These are phyloP conservation scores for Lota lota DNA, from an alignment of 2,113 vertebrate genomes.

Conservation along the genomic window DNA sequence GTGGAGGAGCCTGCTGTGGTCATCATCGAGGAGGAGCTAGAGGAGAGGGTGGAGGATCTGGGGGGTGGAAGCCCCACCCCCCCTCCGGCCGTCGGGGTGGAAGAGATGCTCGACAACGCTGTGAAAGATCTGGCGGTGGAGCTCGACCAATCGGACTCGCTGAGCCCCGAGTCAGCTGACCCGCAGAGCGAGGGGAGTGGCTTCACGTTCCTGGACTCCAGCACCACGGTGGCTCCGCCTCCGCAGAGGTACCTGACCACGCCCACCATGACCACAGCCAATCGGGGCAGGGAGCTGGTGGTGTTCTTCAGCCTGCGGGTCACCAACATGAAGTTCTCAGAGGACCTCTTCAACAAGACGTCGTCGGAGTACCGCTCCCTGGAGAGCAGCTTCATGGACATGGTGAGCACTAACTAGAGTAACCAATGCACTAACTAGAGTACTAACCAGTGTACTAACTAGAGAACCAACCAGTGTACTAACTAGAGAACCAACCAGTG, in stretches of 20 bases:
- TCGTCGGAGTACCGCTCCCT: slow-evolving; percentile 81
- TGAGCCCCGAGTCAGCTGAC: slow-evolving; percentile 42
- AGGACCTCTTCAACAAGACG: slow-evolving; percentile 88
- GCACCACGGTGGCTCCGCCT: slow-evolving; percentile 60
- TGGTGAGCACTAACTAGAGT: slow-evolving; percentile 76
- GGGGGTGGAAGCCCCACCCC: slow-evolving; percentile 1
- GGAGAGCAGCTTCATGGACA: slow-evolving; percentile 81
- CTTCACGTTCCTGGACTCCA: slow-evolving; percentile 23
- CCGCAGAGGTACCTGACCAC: slow-evolving; percentile 77
- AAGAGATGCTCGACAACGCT: background rate
- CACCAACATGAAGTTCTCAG: slow-evolving; percentile 88
- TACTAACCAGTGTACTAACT: too few species aligned
- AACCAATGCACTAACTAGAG: background rate
- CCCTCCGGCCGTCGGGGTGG: background rate
- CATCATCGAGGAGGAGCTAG: slow-evolving; percentile 9
- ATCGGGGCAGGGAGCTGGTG: slow-evolving; percentile 80
- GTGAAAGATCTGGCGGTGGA: slow-evolving; percentile 51
- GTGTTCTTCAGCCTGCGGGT: slow-evolving; percentile 91
- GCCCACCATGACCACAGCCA: slow-evolving; percentile 72
- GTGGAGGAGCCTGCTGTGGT: background rate
- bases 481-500: too few species aligned
- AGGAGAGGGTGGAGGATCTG: slow-evolving; percentile 29
- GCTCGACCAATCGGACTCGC: slow-evolving; percentile 24
- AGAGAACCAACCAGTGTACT: too few species aligned
- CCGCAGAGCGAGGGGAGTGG: slow-evolving; percentile 60